These are phyloP conservation scores for Aphelocoma coerulescens DNA, from an alignment of 2,113 vertebrate genomes.

Conservation along the genomic window DNA sequence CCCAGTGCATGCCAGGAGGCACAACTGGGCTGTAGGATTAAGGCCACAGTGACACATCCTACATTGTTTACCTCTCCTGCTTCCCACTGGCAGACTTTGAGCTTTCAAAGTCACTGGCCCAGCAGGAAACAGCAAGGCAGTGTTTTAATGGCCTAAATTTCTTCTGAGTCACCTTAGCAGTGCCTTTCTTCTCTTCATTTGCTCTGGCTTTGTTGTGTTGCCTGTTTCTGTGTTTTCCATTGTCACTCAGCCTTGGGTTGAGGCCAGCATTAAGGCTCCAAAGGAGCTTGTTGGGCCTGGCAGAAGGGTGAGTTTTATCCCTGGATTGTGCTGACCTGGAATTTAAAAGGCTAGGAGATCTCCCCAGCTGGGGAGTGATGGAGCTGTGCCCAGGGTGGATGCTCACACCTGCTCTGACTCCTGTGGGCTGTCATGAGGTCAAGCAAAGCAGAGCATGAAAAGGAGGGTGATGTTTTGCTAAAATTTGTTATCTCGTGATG, in stretches of 20 bases:
- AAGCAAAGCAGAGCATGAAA: neutral
- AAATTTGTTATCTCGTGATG: neutral
- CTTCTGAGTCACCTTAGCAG: neutral
- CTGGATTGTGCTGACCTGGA: neutral
- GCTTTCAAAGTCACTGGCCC: neutral
- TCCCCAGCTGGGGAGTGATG: no score
- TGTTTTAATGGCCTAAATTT: conserved; percentile 23
- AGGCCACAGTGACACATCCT: neutral
- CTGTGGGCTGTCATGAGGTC: neutral
- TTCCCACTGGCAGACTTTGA: neutral
- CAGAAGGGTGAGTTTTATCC: neutral
- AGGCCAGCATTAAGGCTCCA: neutral
- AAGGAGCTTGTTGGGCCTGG: neutral
- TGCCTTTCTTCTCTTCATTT: conserved; percentile 4
- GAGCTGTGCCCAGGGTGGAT: neutral
- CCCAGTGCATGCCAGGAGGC: neutral
- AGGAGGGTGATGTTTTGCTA: neutral
- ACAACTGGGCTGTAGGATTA: neutral
- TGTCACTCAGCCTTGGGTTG: neutral
- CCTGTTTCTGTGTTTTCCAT: neutral
- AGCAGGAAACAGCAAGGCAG: neutral
- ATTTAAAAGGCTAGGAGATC: neutral
- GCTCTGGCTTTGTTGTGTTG: neutral
- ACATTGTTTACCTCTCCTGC: neutral
- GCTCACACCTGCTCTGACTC: neutral